phyloP scores from a whole-genome alignment of 2,888 invertebrate species.

The Andrena camellia region DNA sequence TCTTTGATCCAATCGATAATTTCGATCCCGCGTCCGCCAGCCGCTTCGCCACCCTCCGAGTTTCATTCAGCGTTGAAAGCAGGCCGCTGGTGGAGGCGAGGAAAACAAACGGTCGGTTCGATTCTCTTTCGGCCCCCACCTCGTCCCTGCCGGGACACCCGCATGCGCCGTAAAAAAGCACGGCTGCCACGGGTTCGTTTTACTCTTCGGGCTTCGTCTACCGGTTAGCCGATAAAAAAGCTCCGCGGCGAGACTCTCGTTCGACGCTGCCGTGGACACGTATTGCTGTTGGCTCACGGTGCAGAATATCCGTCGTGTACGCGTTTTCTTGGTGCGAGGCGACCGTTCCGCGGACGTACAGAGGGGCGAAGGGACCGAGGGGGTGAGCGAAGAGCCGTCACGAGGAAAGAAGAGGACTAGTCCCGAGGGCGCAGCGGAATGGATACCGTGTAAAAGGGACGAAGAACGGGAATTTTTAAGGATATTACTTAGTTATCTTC shows the following conservation, averaged over 20 bases:
- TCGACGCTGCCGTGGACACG: constrained; percentile 58
- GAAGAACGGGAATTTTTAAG: constrained; percentile 58
- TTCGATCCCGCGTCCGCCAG: constrained; percentile 19
- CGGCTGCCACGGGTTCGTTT: constrained; percentile 71
- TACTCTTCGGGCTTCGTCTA: constrained; percentile 75
- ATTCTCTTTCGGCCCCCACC: constrained; percentile 73
- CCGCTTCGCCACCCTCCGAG: constrained; percentile 43
- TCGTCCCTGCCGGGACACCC: constrained; percentile 65
- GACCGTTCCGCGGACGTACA: constrained; percentile 36
- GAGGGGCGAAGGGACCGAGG: constrained; percentile 38
- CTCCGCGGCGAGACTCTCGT: constrained; percentile 74
- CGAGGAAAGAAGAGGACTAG: constrained; percentile 9
- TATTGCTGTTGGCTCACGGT: constrained; percentile 44
- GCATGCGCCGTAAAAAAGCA: constrained; percentile 82
- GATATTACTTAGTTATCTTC: constrained; percentile 65
- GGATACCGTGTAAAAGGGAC: neutral
- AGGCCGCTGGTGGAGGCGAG: constrained; percentile 50
- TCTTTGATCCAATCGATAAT: constrained; percentile 30
- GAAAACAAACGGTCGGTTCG: constrained; percentile 65
- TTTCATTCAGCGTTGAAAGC: constrained; percentile 34
- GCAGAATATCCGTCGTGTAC: constrained; percentile 47
- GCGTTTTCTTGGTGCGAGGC: constrained; percentile 51
- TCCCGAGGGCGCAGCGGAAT: constrained; percentile 1
- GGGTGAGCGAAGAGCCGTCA: constrained; percentile 24
- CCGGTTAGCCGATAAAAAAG: constrained; percentile 82